Base-by-base conservation (phyloP, 1,140 invertebrate species). In the Drosophila teissieri region DNA sequence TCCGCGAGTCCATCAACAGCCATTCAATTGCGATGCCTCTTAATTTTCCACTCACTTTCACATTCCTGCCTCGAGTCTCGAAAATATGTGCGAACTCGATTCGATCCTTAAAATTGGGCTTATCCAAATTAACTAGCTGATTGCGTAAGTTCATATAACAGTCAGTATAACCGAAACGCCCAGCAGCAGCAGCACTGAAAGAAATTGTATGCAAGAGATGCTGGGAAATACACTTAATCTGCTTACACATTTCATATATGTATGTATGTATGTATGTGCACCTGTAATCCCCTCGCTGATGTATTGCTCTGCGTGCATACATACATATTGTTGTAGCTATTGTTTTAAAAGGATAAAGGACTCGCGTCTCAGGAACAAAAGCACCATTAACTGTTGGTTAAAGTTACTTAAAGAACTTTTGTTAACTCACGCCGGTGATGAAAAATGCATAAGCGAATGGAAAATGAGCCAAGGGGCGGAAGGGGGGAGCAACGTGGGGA, bases 401-500 rank as follows among this genome's bases (percentile, higher is more conserved):
- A 72, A 72, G 64, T 70, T 72, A 42, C 64, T 70, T 70, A 48
- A 69, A 72, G 68, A 72, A 70, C 63, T 56, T 67, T 65, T 45
- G 60, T 65, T 68, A 68, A 65, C 63, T n/a, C 62, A 46, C 48
- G 65, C 24, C 42, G 57, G 36, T 62, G 57, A 85, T 83, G 62
- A 77, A 84, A 86, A 77, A 85, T 86, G 77, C 78, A 84, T 73
- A 80, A 54, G 62, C 37, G 65, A 80, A 80, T 62, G 78, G 61
- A 58, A 80, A 80, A 80, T 85, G 58, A 77, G 65, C 65, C 53
- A 55, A 57, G 5, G 67, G 19, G 19, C 19, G 19, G 19, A 19
- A 19, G 19, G 19, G 19, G 19, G 19, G 19, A 19, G n/a, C n/a
- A n/a, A 22, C 4, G 22, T 4, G 24, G 24, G 24, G 4, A 4